Evolutionary conservation across 2,888 invertebrate genomes (phyloP).

Genomic region (Tipula lateralis): DNA sequence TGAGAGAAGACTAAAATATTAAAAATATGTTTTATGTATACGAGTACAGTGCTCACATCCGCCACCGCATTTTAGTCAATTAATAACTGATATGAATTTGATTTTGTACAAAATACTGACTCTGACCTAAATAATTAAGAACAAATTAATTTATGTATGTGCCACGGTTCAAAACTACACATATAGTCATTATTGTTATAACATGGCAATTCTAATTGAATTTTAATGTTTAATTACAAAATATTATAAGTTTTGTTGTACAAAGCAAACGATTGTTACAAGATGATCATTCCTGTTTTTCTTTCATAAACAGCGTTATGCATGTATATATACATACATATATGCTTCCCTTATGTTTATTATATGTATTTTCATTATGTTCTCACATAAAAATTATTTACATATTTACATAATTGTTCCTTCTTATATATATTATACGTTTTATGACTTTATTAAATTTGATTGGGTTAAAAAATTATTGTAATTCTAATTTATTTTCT

Average conservation of each 20-base stretch:
- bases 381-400: neutral
- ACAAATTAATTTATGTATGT: too few relatives aligned
- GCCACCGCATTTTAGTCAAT: neutral
- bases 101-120: too few relatives aligned
- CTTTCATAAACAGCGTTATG: neutral
- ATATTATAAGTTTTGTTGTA: neutral
- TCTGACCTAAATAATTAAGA: too few relatives aligned
- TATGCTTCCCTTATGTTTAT: neutral
- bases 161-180: neutral
- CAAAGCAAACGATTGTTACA: neutral
- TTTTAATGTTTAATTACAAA: neutral
- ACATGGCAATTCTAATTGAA: neutral
- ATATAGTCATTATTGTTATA: neutral
- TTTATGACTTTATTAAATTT: conserved; percentile 5
- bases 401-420: conserved; percentile 4
- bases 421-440: neutral
- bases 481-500: neutral
- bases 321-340: too few relatives aligned
- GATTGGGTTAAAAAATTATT: neutral
- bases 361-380: neutral
- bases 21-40: neutral
- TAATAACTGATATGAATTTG: too few relatives aligned
- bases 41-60: neutral
- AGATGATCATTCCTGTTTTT: neutral
- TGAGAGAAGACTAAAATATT: neutral